Percentiles rank a stretch among this genome's conserved stretches.
Evolutionary conservation across 2,113 vertebrate genomes (phyloP).

Genomic region (Dromaius novaehollandiae): DNA sequence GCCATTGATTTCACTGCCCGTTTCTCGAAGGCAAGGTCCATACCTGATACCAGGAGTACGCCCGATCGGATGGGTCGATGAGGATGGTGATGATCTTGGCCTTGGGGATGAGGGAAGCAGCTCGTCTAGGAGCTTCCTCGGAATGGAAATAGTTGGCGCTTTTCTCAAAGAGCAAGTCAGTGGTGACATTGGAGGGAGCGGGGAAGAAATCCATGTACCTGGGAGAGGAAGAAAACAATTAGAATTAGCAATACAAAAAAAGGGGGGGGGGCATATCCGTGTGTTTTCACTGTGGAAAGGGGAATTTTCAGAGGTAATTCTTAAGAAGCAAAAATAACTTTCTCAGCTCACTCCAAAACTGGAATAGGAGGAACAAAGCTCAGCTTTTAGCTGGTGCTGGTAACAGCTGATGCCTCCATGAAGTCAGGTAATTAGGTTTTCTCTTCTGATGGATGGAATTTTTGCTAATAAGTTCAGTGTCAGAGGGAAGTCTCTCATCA

Average conservation of each 20-base stretch:
- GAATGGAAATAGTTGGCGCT: slow-evolving; percentile 97
- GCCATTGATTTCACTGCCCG: rapidly evolving
- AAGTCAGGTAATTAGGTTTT: slow-evolving; percentile 35
- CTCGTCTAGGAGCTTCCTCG: slow-evolving; percentile 89
- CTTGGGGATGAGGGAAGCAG: slow-evolving; percentile 91
- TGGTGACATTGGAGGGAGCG: slow-evolving; percentile 87
- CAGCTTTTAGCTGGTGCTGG: not conserved
- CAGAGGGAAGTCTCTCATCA: slow-evolving; percentile 6
- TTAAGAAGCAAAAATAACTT: slow-evolving; percentile 16
- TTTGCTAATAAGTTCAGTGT: slow-evolving; percentile 32
- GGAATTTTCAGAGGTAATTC: not conserved
- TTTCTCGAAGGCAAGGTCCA: not conserved
- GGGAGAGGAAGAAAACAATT: not conserved
- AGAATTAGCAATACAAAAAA: not conserved
- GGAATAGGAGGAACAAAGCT: not conserved
- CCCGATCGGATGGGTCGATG: slow-evolving; percentile 94
- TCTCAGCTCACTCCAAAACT: not conserved
- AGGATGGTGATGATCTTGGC: slow-evolving; percentile 97
- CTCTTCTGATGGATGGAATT: not conserved
- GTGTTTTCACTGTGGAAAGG: not conserved
- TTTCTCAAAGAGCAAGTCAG: slow-evolving; percentile 95
- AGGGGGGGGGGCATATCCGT: not conserved
- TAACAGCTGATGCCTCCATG: slow-evolving; percentile 5
- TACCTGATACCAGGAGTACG: slow-evolving; percentile 99
- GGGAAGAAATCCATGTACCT: slow-evolving; percentile 99